Evolutionary conservation across 2,888 invertebrate genomes (phyloP), one percentile per base, ranked within the genome.

Genomic region (Eugnorisma glareosa): DNA sequence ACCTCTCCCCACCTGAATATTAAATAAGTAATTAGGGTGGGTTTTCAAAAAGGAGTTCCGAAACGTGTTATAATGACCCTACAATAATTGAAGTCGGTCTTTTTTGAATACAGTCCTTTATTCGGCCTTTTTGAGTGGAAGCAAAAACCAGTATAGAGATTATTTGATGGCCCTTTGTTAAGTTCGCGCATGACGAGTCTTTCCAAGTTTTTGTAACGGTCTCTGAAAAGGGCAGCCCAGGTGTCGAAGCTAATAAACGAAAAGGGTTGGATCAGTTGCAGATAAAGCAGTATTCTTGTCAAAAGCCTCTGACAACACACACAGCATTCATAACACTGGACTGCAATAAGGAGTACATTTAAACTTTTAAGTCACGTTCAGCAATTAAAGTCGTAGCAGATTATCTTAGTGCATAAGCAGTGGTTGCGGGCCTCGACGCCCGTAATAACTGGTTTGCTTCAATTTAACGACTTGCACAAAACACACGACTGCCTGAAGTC

Each of bases 321-420:
- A 51, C 40, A 21, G 13, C 13, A 69, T 43, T 51, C 57, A 51
- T 43, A 43, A 69, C 51, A 69, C 57, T 64, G 35, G n/a, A 66
- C n/a, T 35, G 13, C 37, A 75, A 37, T 57, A 28, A 57, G 35
- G 18, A 72, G 28, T 67, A 51, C 11, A 15, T 70, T 70, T 64
- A 61, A 69, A 48, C 35, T 63, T 75, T 57, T 37, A 67, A 85
- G 77, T 85, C 85, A 76, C 85, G 73, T 85, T 80, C 57, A 45
- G 57, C 37, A 76, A 76, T 83, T 85, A 76, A 57, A 81, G 51
- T 76, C 51, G 28, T 21, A 76, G 51, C 73, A 31, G 15, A 61
- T 28, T 72, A 81, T 81, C 48, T 68, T 63, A 70, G 85, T 76
- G 72, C 82, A 83, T 85, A 85, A 85, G 81, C 76, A 85, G 66